Evolutionary conservation across 23 tunicate genomes (phyloP).

Genomic region (Ciona savignyi): DNA sequence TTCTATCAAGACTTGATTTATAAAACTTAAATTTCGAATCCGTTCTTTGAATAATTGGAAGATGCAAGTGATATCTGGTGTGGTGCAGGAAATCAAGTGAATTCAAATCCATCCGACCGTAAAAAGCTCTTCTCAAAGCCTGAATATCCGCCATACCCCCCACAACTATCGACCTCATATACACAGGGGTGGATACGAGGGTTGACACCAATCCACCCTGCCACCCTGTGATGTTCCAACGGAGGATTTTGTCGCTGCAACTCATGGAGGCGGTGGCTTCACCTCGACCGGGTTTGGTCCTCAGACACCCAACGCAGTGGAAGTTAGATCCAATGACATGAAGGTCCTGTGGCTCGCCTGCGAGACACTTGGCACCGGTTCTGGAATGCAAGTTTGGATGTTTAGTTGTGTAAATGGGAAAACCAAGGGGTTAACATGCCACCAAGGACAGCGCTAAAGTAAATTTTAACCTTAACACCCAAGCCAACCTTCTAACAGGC

Average conservation of each 20-base stretch:
- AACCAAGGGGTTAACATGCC: no score
- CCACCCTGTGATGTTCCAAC: constrained; percentile 80
- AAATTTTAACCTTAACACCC: no score
- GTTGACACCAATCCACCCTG: constrained; percentile 52
- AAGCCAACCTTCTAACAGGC: no score
- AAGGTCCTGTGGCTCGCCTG: constrained; percentile 43
- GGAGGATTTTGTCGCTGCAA: constrained; percentile 79
- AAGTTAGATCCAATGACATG: constrained; percentile 16
- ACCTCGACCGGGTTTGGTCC: constrained; percentile 87
- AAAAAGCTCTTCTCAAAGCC: constrained; percentile 36
- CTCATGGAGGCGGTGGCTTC: constrained; percentile 73
- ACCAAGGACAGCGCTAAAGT: no score
- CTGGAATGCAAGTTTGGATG: no score
- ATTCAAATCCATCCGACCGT: constrained; percentile 13
- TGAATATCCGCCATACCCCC: background rate
- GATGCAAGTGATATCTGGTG: background rate
- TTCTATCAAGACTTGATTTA: background rate
- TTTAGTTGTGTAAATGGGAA: no score
- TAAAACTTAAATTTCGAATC: constrained; percentile 12
- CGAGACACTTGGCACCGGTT: constrained; percentile 74
- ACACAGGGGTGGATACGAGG: constrained; percentile 39
- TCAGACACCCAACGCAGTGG: constrained; percentile 33
- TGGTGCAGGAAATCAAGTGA: background rate
- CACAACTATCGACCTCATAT: constrained; percentile 29
- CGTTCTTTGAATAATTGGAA: constrained; percentile 11